Base-by-base conservation (phyloP, 2,888 invertebrate species). In the Atherix ibis region DNA sequence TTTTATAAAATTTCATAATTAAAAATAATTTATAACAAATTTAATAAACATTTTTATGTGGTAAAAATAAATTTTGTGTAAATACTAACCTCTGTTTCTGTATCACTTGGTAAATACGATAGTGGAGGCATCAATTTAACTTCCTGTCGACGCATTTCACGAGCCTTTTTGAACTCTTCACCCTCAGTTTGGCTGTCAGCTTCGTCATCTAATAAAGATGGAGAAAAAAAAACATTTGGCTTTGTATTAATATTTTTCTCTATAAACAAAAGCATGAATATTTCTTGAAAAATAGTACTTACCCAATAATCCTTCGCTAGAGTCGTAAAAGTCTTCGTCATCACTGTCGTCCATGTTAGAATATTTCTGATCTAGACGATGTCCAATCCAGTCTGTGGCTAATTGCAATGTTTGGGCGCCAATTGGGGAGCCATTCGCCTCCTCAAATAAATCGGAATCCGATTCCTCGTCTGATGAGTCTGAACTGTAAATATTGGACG, bases 121-220 rank as follows among this genome's bases (percentile, higher is more conserved):
- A 64, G 63, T 30, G 73, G 68, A 33, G 74, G 71, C 50, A 71
- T 66, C 34, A 76, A 62, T 47, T 71, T 70, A 18, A 76, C 75
- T 62, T 77, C 77, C 52, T 73, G 71, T 44, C 72, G 71, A 22
- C 77, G 65, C 43, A 73, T 54, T 49, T 76, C 76, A 17, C 76
- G 65, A 8, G 76, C 76, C 38, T 58, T 61, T 31, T 70, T 68
- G 17, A 73, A 69, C 44, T 77, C 76, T 56, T 77, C 76, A 8
- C 76, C 76, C 55, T 78, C 78, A 1, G 77, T 77, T 25, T 76
- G 75, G n/a, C 77, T 77, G 36, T 74, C 75, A 40, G 73, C 76
- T 67, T 63, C 53, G 43, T 71, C 72, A 51, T 73, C 73, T 71
- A 18, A 12, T 4, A 8, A 30, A 18, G 12, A 19, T 15, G 18